Conservation (phyloP, 2,888 invertebrate genomes). For the Leucania comma region DNA sequence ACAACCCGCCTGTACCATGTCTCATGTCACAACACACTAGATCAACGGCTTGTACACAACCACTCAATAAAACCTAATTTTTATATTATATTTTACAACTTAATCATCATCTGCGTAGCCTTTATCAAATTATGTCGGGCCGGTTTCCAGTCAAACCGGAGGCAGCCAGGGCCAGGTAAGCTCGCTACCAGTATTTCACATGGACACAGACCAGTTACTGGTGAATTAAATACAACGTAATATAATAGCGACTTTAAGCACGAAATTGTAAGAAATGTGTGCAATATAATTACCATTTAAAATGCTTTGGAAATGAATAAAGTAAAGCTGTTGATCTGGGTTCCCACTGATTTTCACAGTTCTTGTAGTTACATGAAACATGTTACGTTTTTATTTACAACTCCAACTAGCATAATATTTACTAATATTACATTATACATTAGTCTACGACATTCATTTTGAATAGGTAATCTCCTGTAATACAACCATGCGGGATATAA, state of each 20-base stretch:
- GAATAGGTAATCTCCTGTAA: slow-evolving; percentile 27
- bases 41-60: not conserved
- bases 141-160: not conserved
- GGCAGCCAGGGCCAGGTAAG: not conserved
- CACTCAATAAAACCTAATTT: slow-evolving; percentile 1
- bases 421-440: slow-evolving; percentile 44
- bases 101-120: not conserved
- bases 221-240: not conserved
- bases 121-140: not conserved
- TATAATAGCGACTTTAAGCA: not conserved
- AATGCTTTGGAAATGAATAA: not conserved
- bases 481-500: slow-evolving; percentile 53
- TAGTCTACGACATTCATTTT: slow-evolving; percentile 51
- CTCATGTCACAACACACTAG: slow-evolving; percentile 45
- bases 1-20: slow-evolving; percentile 70
- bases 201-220: not conserved
- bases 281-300: not conserved
- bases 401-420: slow-evolving; percentile 54
- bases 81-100: not conserved
- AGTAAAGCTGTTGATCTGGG: not conserved
- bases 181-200: not conserved
- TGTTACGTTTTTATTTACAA: slow-evolving; percentile 51
- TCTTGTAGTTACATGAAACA: slow-evolving; percentile 48
- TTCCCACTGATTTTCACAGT: slow-evolving; percentile 1
- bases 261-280: too few relatives aligned